A percentile compares a stretch with the other conserved stretches of the same genome.
phyloP scores from a whole-genome alignment of 2,888 invertebrate species.

The Phragmatobia fuliginosa region DNA sequence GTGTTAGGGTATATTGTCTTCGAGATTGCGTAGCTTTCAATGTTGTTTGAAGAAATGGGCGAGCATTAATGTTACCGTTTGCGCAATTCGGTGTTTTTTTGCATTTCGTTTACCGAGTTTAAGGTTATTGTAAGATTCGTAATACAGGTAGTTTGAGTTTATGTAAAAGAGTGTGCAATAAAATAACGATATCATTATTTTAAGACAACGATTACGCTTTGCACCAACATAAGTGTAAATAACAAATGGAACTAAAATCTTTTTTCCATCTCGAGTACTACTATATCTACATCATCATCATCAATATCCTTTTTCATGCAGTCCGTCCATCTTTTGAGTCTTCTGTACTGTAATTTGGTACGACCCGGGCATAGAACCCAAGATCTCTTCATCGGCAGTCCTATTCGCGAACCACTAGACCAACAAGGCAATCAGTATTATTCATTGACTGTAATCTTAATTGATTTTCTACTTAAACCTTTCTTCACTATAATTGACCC shows the following conservation, averaged over 20 bases:
- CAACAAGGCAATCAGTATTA: too few relatives aligned
- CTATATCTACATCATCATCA: too few relatives aligned
- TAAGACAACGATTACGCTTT: background rate
- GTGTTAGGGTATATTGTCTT: conserved; percentile 22
- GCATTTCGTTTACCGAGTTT: conserved; percentile 18
- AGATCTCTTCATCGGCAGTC: too few relatives aligned
- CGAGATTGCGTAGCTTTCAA: conserved; percentile 19
- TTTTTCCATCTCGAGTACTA: too few relatives aligned
- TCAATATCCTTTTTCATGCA: too few relatives aligned
- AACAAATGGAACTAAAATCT: background rate
- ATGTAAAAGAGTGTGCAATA: background rate
- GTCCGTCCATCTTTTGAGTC: too few relatives aligned
- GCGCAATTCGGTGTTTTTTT: conserved; percentile 36
- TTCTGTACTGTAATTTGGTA: too few relatives aligned
- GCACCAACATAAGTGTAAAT: background rate
- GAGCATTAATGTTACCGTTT: conserved; percentile 43
- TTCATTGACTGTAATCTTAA: too few relatives aligned
- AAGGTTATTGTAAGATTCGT: background rate
- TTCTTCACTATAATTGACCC: too few relatives aligned
- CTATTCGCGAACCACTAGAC: too few relatives aligned
- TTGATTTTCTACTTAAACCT: too few relatives aligned
- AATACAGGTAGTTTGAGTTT: conserved; percentile 1
- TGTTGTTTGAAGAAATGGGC: conserved; percentile 21
- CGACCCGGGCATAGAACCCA: too few relatives aligned
- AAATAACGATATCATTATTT: background rate